phyloP scores from a whole-genome alignment of 1,140 invertebrate species.

The Drosophila persimilis region DNA sequence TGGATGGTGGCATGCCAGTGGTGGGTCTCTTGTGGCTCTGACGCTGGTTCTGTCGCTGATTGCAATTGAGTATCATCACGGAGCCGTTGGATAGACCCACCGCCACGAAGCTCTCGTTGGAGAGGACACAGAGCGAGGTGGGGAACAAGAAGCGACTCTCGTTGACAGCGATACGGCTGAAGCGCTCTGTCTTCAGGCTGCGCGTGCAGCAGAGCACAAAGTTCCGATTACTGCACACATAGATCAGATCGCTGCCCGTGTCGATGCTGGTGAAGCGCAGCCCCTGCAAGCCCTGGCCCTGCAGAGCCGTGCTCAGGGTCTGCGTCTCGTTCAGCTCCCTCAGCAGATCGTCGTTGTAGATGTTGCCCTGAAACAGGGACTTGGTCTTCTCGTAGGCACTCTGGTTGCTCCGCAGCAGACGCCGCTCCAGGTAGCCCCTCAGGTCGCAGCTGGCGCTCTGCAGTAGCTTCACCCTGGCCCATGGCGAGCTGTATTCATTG shows the following conservation, averaged over 20 bases:
- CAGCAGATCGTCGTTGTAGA: conserved; percentile 74
- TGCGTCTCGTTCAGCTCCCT: conserved; percentile 71
- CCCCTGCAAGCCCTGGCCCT: conserved; percentile 55
- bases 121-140: conserved; percentile 66
- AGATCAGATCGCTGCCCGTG: conserved; percentile 65
- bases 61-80: conserved; percentile 78
- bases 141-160: conserved; percentile 76
- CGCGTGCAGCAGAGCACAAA: conserved; percentile 76
- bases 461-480: conserved; percentile 76
- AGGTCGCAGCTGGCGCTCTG: conserved; percentile 73
- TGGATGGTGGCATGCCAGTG: conserved; percentile 28
- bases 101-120: conserved; percentile 71
- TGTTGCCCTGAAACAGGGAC: conserved; percentile 74
- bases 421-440: conserved; percentile 58
- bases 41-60: conserved; percentile 52
- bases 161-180: conserved; percentile 62
- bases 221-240: conserved; percentile 78
- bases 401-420: conserved; percentile 39
- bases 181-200: conserved; percentile 68
- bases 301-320: conserved; percentile 25
- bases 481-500: conserved; percentile 74
- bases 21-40: conserved; percentile 15
- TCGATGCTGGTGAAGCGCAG: conserved; percentile 76
- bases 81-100: conserved; percentile 81
- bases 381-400: conserved; percentile 75